A percentile compares a stretch with the other conserved stretches of the same genome.
Conservation (phyloP, 92 coral and sea anemone species). For the Zoanthus solanderi region DNA sequence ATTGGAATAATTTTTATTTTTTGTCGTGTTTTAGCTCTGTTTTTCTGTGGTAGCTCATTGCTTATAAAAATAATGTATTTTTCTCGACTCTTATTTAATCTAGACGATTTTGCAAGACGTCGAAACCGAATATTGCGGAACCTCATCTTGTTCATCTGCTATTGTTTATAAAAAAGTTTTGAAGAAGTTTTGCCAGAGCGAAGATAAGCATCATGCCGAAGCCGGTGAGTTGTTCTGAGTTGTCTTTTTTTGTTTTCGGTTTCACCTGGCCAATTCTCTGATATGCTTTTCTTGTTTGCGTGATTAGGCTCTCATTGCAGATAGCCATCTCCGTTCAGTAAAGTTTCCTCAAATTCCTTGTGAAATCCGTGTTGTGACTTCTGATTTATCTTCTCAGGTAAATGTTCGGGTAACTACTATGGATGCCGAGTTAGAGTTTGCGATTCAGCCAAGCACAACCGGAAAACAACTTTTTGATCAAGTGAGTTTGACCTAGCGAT, state of each 20-base stretch:
- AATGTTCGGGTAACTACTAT: conserved; percentile 94
- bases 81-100: neutral
- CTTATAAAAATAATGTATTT: neutral
- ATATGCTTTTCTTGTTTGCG: conserved; percentile 4
- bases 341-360: neutral
- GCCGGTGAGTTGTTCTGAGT: conserved; percentile 17
- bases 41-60: neutral
- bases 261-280: neutral
- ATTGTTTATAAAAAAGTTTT: conserved; percentile 37
- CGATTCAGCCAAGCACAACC: conserved; percentile 96
- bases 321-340: neutral
- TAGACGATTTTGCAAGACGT: conserved; percentile 1
- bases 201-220: conserved; percentile 26
- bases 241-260: neutral
- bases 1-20: neutral
- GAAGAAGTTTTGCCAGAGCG: conserved; percentile 4
- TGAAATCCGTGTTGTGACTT: neutral
- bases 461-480: conserved; percentile 98
- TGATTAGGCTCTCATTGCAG: neutral
- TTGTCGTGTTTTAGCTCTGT: neutral
- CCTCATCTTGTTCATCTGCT: conserved; percentile 13
- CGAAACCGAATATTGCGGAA: neutral
- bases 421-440: conserved; percentile 98
- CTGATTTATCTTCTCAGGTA: conserved; percentile 56
- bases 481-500: conserved; percentile 48